Conservation (phyloP, 2,888 invertebrate genomes). For the Cetonia aurata region DNA sequence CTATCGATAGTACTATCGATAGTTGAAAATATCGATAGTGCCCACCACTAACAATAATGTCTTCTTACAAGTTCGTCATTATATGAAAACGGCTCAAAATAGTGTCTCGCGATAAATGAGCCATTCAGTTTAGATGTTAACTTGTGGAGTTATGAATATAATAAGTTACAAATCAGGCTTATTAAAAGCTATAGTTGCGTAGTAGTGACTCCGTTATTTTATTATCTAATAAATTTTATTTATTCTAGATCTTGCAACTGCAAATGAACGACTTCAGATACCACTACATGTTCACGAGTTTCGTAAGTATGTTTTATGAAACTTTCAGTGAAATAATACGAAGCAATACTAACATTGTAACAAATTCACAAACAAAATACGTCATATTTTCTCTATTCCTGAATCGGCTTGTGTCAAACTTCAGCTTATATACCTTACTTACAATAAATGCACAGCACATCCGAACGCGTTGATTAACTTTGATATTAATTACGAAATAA, state of each 20-base stretch:
- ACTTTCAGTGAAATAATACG: background rate
- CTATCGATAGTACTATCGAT: no score
- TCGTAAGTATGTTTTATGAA: conserved; percentile 77
- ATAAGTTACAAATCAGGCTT: no score
- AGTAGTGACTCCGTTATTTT: no score
- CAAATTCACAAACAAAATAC: no score
- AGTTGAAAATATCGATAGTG: no score
- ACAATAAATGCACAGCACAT: conserved; percentile 3
- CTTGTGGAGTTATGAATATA: no score
- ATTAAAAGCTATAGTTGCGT: no score
- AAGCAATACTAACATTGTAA: background rate
- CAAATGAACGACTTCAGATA: conserved; percentile 97
- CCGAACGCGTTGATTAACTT: background rate
- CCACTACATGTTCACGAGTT: conserved; percentile 95
- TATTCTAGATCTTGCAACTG: conserved; percentile 87
- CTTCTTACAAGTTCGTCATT: no score
- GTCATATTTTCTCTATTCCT: background rate
- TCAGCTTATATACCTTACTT: background rate
- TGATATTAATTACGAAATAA: conserved; percentile 15
- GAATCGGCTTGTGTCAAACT: background rate
- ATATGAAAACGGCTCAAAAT: no score
- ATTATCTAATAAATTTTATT: conserved; percentile 3
- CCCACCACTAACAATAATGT: no score
- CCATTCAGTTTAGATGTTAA: no score
- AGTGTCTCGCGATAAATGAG: no score